phyloP scores from a whole-genome alignment of 2,113 vertebrate genomes.

The Heterotilapia buettikoferi region DNA sequence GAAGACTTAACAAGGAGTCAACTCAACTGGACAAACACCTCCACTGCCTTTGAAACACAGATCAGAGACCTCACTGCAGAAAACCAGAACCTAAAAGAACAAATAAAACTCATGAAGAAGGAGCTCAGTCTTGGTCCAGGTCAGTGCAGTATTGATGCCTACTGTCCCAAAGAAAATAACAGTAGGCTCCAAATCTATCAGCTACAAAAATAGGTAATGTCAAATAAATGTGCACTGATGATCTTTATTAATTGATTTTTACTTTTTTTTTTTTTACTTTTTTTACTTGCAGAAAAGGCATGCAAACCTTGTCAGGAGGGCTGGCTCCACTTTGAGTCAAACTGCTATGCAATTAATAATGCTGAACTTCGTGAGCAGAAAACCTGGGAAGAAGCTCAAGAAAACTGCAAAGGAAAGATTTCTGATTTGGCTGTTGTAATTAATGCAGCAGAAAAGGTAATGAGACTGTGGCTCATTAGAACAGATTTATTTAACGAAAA shows the following conservation, averaged over 20 bases:
- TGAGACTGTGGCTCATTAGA: fast-evolving
- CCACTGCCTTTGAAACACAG: background rate
- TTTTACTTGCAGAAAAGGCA: fast-evolving
- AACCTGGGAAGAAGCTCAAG: background rate
- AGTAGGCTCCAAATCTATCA: background rate
- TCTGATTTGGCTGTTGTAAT: background rate
- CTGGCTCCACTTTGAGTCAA: fast-evolving
- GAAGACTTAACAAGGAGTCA: background rate
- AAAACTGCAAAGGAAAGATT: background rate
- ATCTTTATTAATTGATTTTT: background rate
- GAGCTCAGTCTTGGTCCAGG: background rate
- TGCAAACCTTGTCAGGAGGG: fast-evolving
- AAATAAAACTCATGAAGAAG: background rate
- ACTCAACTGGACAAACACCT: background rate
- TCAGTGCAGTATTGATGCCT: slow-evolving; percentile 10
- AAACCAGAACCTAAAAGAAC: background rate
- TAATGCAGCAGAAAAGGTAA: background rate
- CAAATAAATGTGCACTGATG: background rate
- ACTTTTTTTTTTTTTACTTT: no score
- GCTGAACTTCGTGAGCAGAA: fast-evolving
- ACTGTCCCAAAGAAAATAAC: background rate
- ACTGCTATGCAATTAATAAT: background rate
- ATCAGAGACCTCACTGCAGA: background rate
- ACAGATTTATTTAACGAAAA: background rate
- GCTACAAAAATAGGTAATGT: background rate